phyloP scores from a whole-genome alignment of 2,888 invertebrate genomes.

The Malthinus seriepunctatus region DNA sequence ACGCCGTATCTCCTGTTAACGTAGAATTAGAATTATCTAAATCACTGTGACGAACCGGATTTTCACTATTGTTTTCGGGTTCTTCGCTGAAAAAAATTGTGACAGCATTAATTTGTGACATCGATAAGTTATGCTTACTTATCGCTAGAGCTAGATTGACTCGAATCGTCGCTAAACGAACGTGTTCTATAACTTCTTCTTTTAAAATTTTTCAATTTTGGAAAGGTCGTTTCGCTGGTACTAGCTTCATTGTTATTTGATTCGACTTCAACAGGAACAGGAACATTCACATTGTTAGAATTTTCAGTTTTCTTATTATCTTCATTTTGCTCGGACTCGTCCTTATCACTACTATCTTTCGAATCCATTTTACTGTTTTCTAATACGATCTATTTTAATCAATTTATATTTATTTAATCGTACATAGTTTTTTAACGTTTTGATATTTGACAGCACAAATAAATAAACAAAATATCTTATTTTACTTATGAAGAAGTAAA shows the following conservation, averaged over 20 bases:
- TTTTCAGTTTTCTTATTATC: not conserved
- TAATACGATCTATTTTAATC: no score
- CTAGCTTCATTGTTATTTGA: conserved; percentile 17
- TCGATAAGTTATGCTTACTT: conserved; percentile 11
- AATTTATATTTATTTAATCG: no score
- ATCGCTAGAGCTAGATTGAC: conserved; percentile 24
- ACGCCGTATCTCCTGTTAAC: conserved; percentile 33
- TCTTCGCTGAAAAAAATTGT: not conserved
- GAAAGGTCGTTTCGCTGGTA: conserved; percentile 32
- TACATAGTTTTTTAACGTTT: no score
- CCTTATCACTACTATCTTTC: no score
- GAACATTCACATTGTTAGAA: not conserved
- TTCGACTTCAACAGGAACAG: conserved; percentile 11
- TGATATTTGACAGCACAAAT: no score
- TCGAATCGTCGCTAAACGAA: conserved; percentile 31
- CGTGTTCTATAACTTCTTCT: conserved; percentile 41
- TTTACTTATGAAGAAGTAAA: not conserved
- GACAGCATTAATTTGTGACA: not conserved
- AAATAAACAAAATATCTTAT: not conserved
- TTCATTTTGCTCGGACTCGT: no score
- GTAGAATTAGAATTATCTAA: conserved; percentile 27
- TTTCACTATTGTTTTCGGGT: conserved; percentile 8
- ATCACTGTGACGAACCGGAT: conserved; percentile 20
- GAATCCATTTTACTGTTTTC: no score
- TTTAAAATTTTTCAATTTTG: conserved; percentile 35